A percentile compares a stretch with the other conserved stretches of the same genome.
phyloP scores from a whole-genome alignment of 1,140 invertebrate species.

The Danaus plexippus region DNA sequence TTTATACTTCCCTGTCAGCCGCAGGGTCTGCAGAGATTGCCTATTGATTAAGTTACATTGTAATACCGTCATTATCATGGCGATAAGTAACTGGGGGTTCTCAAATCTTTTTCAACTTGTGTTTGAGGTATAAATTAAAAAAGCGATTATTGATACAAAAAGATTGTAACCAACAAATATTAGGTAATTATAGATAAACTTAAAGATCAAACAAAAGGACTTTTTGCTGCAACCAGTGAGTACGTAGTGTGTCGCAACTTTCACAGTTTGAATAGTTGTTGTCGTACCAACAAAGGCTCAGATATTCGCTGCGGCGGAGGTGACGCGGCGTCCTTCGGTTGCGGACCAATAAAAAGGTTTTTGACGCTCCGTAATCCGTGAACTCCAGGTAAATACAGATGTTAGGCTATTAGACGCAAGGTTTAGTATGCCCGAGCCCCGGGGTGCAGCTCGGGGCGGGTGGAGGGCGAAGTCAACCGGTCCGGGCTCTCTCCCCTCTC shows the following conservation, averaged over 20 bases:
- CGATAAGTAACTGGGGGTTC: too few relatives aligned
- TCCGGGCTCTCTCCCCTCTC: conserved; percentile 14
- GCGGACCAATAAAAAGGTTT: conserved; percentile 48
- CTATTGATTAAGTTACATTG: too few relatives aligned
- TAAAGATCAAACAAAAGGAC: too few relatives aligned
- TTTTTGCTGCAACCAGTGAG: too few relatives aligned
- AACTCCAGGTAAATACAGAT: conserved; percentile 16
- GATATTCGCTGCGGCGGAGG: conserved; percentile 23
- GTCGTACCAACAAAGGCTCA: conserved; percentile 17
- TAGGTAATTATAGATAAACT: too few relatives aligned
- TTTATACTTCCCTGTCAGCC: too few relatives aligned
- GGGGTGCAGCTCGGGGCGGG: conserved; percentile 6
- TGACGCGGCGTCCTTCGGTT: conserved; percentile 34
- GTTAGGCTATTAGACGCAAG: conserved; percentile 19
- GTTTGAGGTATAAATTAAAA: too few relatives aligned
- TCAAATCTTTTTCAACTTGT: too few relatives aligned
- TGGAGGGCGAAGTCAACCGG: conserved; percentile 20
- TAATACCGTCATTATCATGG: too few relatives aligned
- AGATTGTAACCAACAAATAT: too few relatives aligned
- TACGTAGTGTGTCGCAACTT: conserved; percentile 2
- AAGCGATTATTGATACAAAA: too few relatives aligned
- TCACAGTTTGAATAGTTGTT: conserved; percentile 3
- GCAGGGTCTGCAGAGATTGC: too few relatives aligned
- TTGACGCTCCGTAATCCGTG: conserved; percentile 25
- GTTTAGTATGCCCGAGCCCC: conserved; percentile 17